Base-by-base conservation (phyloP, 2,113 vertebrate species). In the Galeopterus variegatus region DNA sequence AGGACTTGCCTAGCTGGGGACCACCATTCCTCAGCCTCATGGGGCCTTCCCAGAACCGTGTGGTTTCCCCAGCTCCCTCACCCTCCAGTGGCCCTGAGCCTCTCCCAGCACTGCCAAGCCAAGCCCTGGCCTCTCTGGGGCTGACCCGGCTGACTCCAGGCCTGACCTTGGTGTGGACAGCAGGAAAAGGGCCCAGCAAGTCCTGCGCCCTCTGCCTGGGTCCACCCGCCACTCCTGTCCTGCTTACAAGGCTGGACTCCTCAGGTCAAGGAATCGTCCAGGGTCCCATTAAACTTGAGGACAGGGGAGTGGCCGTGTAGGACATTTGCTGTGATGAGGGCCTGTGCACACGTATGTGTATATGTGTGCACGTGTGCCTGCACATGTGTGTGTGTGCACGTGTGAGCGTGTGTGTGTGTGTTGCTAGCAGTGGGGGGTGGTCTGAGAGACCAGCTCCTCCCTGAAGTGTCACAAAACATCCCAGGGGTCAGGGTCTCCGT, bases 381-480 rank as follows among this genome's bases (percentile, higher is more conserved):
- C 19, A n/a, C 13, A 11, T 56, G 13, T 3, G 11, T 23, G 3
- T 18, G 12, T 24, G 23, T 36, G 23, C 3, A 21, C 4, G 8
- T 17, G 48, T 14, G 18, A 12, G 11, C 4, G 4, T 12, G 4
- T 33, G 26, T 17, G 24, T 1, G 0, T 0, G 6, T 9, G 76
- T 8, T 54, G 23, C 18, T 21, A n/a, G 24, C 18, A 12, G 48
- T 15, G n/a, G 73, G 77, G 1, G 6, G 9, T 31, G 36, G 69
- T 1, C 23, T 6, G 58, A 14, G 50, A 18, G 36, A 1, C 77
- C 6, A 1, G 58, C 50, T 8, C 10, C 15, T 18, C 36, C 60
- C 28, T 6, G 36, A 23, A 3, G 48, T 5, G 8, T 7, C 0
- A 0, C 7, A 33, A 17, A 9, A 12, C 11, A 2, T 18, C 24